Conservation (phyloP, 2,797 vertebrate genomes). For the Melopsittacus undulatus region DNA sequence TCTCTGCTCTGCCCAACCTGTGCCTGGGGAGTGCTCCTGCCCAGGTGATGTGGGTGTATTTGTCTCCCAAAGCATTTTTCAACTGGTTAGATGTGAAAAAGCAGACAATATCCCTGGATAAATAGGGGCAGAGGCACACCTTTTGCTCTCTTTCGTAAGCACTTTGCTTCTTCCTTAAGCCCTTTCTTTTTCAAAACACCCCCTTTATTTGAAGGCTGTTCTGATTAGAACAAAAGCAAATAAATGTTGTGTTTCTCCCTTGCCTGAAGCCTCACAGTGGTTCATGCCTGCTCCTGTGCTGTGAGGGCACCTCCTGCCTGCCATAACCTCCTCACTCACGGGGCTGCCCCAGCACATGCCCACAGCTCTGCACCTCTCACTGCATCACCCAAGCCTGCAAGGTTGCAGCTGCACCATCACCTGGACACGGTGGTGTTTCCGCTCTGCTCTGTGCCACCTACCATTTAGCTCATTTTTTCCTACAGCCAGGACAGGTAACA, state of each 20-base stretch:
- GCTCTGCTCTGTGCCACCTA: no score
- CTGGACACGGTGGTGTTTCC: rapidly evolving
- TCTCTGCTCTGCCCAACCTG: no score
- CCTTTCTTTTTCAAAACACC: background rate
- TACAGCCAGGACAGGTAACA: rapidly evolving
- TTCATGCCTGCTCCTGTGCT: background rate
- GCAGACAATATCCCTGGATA: background rate
- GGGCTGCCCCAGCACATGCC: background rate
- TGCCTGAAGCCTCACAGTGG: background rate
- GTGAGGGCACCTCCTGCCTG: background rate
- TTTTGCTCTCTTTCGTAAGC: rapidly evolving
- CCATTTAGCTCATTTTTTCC: background rate
- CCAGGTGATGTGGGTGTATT: background rate
- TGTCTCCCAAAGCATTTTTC: background rate
- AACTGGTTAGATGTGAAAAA: background rate
- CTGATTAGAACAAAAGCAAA: background rate
- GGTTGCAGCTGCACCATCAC: rapidly evolving
- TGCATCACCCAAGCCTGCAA: rapidly evolving
- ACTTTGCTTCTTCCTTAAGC: background rate
- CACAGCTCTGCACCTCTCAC: background rate
- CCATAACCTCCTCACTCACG: rapidly evolving
- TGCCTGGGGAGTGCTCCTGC: no score
- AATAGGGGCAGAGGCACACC: background rate
- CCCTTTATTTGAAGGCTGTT: background rate
- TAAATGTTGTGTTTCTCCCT: background rate